Percentiles rank a stretch among this genome's conserved stretches.
phyloP scores from a whole-genome alignment of 1,140 invertebrate species.

The Cylas formicarius region DNA sequence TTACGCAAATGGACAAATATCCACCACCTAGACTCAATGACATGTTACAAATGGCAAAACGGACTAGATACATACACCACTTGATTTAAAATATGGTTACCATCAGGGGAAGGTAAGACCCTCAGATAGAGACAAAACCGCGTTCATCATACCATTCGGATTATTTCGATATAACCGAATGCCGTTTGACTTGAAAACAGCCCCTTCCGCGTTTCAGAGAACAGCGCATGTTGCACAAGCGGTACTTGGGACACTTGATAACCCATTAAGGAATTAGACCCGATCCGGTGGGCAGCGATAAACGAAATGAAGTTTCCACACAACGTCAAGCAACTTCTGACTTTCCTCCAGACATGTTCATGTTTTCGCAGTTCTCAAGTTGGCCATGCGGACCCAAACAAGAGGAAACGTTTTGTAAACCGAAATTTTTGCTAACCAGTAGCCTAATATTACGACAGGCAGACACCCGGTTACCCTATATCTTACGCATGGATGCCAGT shows the following conservation, averaged over 20 bases:
- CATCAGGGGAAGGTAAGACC: slow-evolving; percentile 35
- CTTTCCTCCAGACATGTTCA: too few species aligned
- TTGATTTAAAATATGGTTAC: slow-evolving; percentile 43
- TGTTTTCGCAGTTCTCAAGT: too few species aligned
- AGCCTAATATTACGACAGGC: slow-evolving; percentile 31
- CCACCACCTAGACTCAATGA: slow-evolving; percentile 45
- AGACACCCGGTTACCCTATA: slow-evolving; percentile 26
- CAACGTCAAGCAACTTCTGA: too few species aligned
- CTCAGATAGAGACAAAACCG: slow-evolving; percentile 29
- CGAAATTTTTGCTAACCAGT: too few species aligned
- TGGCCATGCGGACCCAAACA: too few species aligned
- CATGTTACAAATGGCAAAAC: slow-evolving; percentile 33
- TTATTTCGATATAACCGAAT: slow-evolving; percentile 22
- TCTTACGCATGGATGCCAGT: slow-evolving; percentile 34
- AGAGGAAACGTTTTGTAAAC: too few species aligned
- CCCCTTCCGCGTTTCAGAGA: slow-evolving; percentile 34
- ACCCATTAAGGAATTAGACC: too few species aligned
- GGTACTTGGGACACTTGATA: too few species aligned
- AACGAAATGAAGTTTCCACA: too few species aligned
- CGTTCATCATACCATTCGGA: slow-evolving; percentile 38
- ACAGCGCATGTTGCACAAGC: too few species aligned
- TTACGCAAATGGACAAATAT: slow-evolving; percentile 39
- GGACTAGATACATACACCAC: slow-evolving; percentile 37
- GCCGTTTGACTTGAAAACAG: slow-evolving; percentile 35
- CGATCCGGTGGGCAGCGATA: too few species aligned